A percentile compares a stretch with the other conserved stretches of the same genome.
Conservation (phyloP, 2,113 vertebrate species). For the Athene cunicularia region DNA sequence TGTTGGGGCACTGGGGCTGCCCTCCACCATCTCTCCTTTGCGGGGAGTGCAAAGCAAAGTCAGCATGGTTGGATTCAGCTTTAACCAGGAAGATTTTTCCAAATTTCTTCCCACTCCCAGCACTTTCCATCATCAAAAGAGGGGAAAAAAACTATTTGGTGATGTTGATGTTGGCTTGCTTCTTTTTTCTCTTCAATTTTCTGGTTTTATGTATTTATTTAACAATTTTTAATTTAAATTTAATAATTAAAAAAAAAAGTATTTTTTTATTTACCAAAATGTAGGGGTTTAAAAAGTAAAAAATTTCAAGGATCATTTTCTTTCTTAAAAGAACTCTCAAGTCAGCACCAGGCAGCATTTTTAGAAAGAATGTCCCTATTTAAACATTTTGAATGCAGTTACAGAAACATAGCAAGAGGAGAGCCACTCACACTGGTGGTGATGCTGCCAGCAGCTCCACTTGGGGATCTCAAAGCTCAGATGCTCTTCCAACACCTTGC, state of each 20-base stretch:
- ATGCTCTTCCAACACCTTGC: not conserved
- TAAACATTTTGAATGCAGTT: not conserved
- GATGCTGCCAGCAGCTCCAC: not conserved
- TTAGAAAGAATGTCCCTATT: not conserved
- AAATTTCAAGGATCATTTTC: not conserved
- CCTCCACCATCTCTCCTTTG: not conserved
- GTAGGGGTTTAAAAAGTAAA: not conserved
- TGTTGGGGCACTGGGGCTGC: not conserved
- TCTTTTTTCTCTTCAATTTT: not conserved
- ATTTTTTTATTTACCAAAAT: not conserved
- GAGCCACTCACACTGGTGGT: accelerated
- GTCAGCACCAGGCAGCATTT: not conserved
- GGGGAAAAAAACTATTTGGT: accelerated
- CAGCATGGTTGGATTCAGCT: not conserved
- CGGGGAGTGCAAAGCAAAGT: not conserved
- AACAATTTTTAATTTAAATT: not conserved
- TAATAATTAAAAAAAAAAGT: too few species aligned
- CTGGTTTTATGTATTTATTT: not conserved
- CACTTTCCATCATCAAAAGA: not conserved
- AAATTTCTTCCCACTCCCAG: not conserved
- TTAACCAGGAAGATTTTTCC: not conserved
- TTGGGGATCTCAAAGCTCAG: not conserved
- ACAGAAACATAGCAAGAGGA: not conserved
- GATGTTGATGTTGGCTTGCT: not conserved
- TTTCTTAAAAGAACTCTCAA: not conserved